phyloP scores from a whole-genome alignment of 2,113 vertebrate genomes.

The Eira barbara region DNA sequence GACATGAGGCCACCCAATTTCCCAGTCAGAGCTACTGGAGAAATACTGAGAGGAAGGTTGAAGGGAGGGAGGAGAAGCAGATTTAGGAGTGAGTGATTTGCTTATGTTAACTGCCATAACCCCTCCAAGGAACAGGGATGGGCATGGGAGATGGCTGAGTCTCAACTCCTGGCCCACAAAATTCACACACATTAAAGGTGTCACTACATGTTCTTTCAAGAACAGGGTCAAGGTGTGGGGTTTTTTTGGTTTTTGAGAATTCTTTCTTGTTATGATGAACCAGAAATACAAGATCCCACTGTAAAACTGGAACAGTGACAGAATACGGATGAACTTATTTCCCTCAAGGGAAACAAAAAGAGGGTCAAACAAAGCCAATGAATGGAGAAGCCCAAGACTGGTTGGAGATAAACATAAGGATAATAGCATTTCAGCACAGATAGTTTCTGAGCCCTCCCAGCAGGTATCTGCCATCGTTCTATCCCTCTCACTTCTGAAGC shows the following conservation, averaged over 20 bases:
- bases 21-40: neutral
- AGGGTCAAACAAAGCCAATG: neutral
- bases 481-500: neutral
- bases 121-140: neutral
- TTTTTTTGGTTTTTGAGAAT: neutral
- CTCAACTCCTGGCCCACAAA: neutral
- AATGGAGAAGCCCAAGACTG: neutral
- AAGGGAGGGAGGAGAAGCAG: neutral
- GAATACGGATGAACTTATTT: constrained; percentile 10
- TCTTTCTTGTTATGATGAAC: constrained; percentile 70
- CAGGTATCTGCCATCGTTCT: accelerated
- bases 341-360: neutral
- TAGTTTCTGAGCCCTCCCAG: neutral
- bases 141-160: neutral
- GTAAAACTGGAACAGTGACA: constrained; percentile 50
- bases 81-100: neutral
- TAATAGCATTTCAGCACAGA: neutral
- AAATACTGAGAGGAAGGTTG: neutral
- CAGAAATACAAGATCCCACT: constrained; percentile 62
- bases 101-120: neutral
- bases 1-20: neutral
- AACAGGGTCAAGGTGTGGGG: neutral
- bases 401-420: neutral
- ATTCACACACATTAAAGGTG: neutral
- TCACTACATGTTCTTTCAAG: neutral